A percentile compares a stretch with the other conserved stretches of the same genome.
These are phyloP conservation scores for Dastarcus helophoroides DNA, from an alignment of 2,888 invertebrate species.

Conservation along the genomic window DNA sequence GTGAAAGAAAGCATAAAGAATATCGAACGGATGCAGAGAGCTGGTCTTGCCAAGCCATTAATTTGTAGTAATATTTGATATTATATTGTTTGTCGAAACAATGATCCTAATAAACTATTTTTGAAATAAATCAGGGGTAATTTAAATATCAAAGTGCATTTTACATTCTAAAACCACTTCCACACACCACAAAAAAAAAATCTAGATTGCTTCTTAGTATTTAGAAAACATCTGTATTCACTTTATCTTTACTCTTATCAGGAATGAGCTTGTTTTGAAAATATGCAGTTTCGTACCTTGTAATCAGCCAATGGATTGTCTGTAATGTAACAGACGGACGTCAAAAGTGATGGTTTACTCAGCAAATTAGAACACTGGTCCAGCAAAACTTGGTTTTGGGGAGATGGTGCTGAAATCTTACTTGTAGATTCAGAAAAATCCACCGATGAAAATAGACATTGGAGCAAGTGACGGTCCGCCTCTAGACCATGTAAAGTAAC, in stretches of 20 bases:
- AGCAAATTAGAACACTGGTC: conserved; percentile 69
- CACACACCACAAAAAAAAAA: too few species aligned
- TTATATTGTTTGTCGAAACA: too few species aligned
- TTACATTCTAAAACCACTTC: too few species aligned
- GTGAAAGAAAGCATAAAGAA: too few species aligned
- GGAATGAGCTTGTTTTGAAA: conserved; percentile 1
- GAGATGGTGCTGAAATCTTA: conserved; percentile 44
- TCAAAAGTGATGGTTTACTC: conserved; percentile 76
- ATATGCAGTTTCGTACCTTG: conserved; percentile 42
- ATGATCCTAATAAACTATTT: too few species aligned
- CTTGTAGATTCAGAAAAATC: conserved; percentile 60
- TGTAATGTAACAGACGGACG: conserved; percentile 78
- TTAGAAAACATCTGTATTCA: too few species aligned
- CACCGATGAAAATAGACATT: conserved; percentile 83
- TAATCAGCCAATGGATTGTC: conserved; percentile 70
- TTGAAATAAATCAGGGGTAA: too few species aligned
- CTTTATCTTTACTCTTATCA: not conserved
- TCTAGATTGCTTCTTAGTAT: too few species aligned
- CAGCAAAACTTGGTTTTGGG: conserved; percentile 63
- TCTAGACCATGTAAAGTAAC: conserved; percentile 87
- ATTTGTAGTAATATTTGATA: too few species aligned
- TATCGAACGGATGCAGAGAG: too few species aligned
- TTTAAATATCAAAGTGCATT: too few species aligned
- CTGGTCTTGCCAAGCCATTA: too few species aligned
- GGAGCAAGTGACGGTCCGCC: conserved; percentile 93